Evolutionary conservation across 1,140 invertebrate genomes (phyloP), one percentile per base, ranked within the genome.

Genomic region (Ganaspis sp.): DNA sequence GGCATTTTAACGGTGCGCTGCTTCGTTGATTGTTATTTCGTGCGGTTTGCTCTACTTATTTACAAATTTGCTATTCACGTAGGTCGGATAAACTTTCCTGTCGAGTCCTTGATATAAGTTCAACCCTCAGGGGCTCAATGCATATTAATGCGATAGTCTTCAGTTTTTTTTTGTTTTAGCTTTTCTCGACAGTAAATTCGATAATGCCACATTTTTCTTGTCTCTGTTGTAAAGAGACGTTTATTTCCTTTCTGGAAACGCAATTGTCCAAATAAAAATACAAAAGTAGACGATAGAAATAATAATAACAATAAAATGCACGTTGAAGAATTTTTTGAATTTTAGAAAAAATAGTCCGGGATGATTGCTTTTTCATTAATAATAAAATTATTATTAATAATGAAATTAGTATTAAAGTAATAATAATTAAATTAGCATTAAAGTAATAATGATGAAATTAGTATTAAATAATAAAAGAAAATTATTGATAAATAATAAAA

Each of bases 91-190:
- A 64, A 34, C 23, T 64, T 64, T 64, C 21, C 21, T 5, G 21
- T 58, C 54, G 9, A 58, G 54, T 58, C 12, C 54, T 34, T 15
- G 58, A 64, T 64, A 64, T n/a, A 64, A 64, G 58, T 64, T 64
- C 23, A 64, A n/a, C 15, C 21, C 58, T 21, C 26, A 1, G 15
- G 23, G 58, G 23, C 58, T 34, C 58, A n/a, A 64, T 64, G 26
- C 11, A 64, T 64, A 64, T 64, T 64, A 29, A 64, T 64, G 58
- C 23, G 23, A 64, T 29, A 26, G 58, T 29, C 23, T 12, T n/a
- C 15, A 64, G 12, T 29, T 64, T 64, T 64, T 64, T 64, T 26
- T 9, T 29, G 0, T 29, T 64, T 64, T 34, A 5, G 9, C 6
- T n/a, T 29, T 64, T 29, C 21, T 64, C 11, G 23, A 9, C 26